Evolutionary conservation across 1,140 invertebrate genomes (phyloP), one percentile per base, ranked within the genome.

Genomic region (Littorina saxatilis): DNA sequence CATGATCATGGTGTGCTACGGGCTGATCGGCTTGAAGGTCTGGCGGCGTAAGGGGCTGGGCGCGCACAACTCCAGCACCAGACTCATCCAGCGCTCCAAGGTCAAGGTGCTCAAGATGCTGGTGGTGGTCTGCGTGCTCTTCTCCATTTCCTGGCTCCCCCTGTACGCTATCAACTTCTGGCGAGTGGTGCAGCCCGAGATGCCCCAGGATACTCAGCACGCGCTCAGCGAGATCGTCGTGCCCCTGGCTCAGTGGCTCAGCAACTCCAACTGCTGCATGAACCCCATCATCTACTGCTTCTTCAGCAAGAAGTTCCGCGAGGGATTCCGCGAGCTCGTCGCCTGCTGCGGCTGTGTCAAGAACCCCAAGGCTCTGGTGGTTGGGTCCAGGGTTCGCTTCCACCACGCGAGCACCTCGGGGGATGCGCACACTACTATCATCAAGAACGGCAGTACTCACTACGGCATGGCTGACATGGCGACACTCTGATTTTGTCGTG

Each of bases 251-350:
- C 98, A 99, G 92, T 99, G 98, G 98, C 93, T 99, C 2, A 98
- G 98, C 0, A 95, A 97, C 0, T 97, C 97, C 29, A 99, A 99
- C 91, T 98, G 97, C 40, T 99, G 97, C 94, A 97, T 99, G 86
- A 99, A 99, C 93, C 98, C 98, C 0, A 96, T 99, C 68, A 94
- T 99, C n/a, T 99, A 99, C 92, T 97, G 98, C 0, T 98, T 97
- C 92, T 98, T 99, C 93, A 99, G 98, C 92, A 98, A 98, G 87
- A 99, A 99, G 90, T 99, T 98, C 90, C 94, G 98, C 0, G 95
- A 96, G n/a, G 97, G 98, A 1, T 99, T 99, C 92, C 70, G 82
- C 17, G 82, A 82, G 0, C 50, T 88, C 74, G 61, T 86, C 7
- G 73, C 75, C 29, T 88, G 87, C 74, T 78, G 81, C 29, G 35